Evolutionary conservation across 2,113 vertebrate genomes (phyloP).

Genomic region (Siniperca knerii): DNA sequence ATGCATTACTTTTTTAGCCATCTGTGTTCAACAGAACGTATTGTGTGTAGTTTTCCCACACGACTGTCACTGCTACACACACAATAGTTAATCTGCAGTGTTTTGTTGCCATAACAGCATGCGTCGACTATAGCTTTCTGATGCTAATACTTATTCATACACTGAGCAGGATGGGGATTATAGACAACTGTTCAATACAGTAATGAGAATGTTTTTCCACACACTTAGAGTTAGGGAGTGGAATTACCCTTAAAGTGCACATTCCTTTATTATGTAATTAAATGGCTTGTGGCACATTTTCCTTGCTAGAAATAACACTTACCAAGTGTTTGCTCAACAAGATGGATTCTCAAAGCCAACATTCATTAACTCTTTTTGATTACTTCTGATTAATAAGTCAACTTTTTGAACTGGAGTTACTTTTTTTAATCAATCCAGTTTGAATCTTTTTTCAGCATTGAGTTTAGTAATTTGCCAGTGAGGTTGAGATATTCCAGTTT

Average conservation of each 20-base stretch:
- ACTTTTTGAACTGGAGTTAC: too few species aligned
- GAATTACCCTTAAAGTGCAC: constrained; percentile 11
- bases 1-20: neutral
- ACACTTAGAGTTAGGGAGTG: neutral
- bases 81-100: constrained; percentile 10
- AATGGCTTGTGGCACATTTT: neutral
- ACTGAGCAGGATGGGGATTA: constrained; percentile 6
- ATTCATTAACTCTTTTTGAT: neutral
- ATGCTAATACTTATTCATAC: neutral
- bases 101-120: constrained; percentile 50
- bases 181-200: constrained; percentile 14
- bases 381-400: neutral
- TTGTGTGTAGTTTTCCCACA: constrained; percentile 2
- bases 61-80: constrained; percentile 2
- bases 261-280: neutral
- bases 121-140: neutral
- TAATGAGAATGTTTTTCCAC: constrained; percentile 2
- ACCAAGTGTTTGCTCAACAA: neutral
- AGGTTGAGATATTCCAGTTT: neutral
- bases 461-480: neutral
- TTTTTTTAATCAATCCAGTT: neutral
- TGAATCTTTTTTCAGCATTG: too few species aligned
- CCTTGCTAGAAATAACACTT: neutral
- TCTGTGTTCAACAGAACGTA: constrained; percentile 19
- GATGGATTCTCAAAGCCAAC: neutral